Base-by-base conservation (phyloP, 1,140 invertebrate genomes). In the Drosophila littoralis region DNA sequence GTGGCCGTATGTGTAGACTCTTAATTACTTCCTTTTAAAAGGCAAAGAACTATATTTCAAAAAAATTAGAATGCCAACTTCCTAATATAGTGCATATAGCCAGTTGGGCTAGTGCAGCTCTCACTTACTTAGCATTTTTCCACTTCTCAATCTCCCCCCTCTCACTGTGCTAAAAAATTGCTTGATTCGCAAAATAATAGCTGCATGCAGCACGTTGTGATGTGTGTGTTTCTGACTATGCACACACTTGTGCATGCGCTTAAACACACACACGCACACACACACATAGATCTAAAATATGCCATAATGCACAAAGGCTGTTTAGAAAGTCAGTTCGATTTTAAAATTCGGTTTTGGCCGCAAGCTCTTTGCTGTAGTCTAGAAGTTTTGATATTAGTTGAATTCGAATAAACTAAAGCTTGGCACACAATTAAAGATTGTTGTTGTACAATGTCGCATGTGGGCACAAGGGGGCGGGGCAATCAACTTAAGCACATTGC, bases 151-250 rank as follows among this genome's bases (percentile, higher is more conserved):
- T 64, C 42, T 59, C 35, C 42, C 15, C 42, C 45, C 33, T 9
- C 22, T 50, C 66, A 35, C 72, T 64, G 50, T 33, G 74, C 48
- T 57, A 33, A 65, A 77, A 77, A 79, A 70, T 57, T 79, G 77
- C 77, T 69, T 69, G 60, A 79, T 77, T 70, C 17, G 77, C 77
- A 77, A 77, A 79, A 79, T 77, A 77, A 77, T 65, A 75, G 36
- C 63, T 63, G 36, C 51, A 28, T 64, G 43, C 33, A 38, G 22
- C 22, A 28, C 22, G 35, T 58, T 45, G 28, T 46, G 2, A 51
- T 64, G 22, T 35, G 65, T 13, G 22, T 28, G 22, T 28, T 28
- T 28, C 4, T 28, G 22, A 28, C 43, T 68, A 36, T 70, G 65
- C 28, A 64, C 55, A 68, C 64, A 54, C 46, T 54, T 68, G 42